Base-by-base conservation (phyloP, 1,140 invertebrate genomes). In the Scylla paramamosain region DNA sequence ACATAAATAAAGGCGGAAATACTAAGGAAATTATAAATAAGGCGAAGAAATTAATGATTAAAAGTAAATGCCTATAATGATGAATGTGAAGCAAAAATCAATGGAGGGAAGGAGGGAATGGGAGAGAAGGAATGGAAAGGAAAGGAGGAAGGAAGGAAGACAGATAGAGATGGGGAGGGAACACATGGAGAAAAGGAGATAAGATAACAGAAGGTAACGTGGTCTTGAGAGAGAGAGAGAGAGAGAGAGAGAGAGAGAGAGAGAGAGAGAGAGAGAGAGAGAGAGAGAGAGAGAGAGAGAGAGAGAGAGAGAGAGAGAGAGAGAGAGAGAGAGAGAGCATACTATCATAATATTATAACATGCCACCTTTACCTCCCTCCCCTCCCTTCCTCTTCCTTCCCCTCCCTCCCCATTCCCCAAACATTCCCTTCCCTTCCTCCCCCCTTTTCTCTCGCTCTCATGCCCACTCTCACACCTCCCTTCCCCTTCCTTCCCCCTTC, bases 231-330 rank as follows among this genome's bases (percentile, higher is more conserved):
- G 91, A 82, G 91, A 82, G 91, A 29, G 48, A 25, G 29, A 39
- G 39, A 28, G 77, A 28, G 67, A 86, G 67, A 93, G 82, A 82
- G 77, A 93, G 77, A 48, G 77, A 86, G 82, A 84, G 77, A 84
- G 77, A 83, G 45, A 48, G 77, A 86, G 92, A 82, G 92, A 86
- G 77, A 48, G 45, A 84, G 77, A 84, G 45, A 86, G 82, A 48
- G 32, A 48, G 77, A 48, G 82, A 46, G 92, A 86, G 82, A 86
- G 82, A 82, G 92, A 86, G 31, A 86, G 82, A 82, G 77, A 48
- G 82, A 86, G 91, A 77, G 48, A 39, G 59, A 77, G 91, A 82
- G 52, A 77, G 48, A 39, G 91, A 52, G 91, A n/a, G 48, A 77
- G 52, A 77, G 67, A 77, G 67, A 77, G 67, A 77, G 67, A 77